Base-by-base conservation (phyloP, 2,888 invertebrate species). In the Sarcophaga caerulescens region DNA sequence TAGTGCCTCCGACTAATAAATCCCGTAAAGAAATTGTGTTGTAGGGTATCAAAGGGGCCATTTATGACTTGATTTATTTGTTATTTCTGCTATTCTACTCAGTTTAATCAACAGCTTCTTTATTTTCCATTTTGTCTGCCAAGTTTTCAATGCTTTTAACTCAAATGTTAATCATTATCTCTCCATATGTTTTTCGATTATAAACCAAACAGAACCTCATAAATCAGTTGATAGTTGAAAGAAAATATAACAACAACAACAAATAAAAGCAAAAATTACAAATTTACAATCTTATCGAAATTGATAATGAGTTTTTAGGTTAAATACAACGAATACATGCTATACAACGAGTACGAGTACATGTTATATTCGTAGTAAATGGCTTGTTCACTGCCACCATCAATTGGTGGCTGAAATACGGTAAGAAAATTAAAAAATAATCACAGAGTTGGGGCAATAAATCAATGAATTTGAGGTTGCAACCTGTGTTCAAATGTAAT, bases 391-490 rank as follows among this genome's bases (percentile, higher is more conserved):
- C 14, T 35, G 35, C 35, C 35, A 35, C 35, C 35, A 35, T 35
- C 10, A 10, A 35, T 10, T 60, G 66, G 66, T 81, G 68, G 62
- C 35, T 35, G 8, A 35, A 35, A 35, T 35, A 35, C 35, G 8
- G 35, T 8, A 35, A 8, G 35, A 35, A 35, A 35, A 35, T 35
- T 35, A 35, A 35, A 35, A 8, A 35, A 35, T 35, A 8, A 10
- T 1, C 8, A 0, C 8, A 10, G 10, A 35, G 35, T 35, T 63
- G 59, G 69, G 78, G 23, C 71, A 85, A 85, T 85, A 85, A 85
- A 85, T 85, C 85, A 85, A 75, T 79, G 66, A 52, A 60, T 75
- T 76, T 85, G 76, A 85, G 82, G 82, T 82, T 85, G 82, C 85
- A 85, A 85, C 85, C 82, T 79, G 85, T 82, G 79, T 85, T 57